Conservation (phyloP, 2,888 invertebrate species). For the Euclidia mi region DNA sequence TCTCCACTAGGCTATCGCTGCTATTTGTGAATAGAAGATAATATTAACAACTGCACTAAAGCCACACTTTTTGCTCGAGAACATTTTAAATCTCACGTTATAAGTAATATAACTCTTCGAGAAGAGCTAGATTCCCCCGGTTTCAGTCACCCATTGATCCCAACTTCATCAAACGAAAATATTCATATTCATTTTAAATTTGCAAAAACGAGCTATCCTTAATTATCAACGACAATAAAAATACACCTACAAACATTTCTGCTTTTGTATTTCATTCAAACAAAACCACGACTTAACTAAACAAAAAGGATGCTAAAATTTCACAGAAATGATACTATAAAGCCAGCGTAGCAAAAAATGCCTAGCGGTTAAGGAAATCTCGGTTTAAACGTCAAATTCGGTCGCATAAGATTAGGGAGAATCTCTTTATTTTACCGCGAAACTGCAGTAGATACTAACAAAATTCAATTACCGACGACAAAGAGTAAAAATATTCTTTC, state of each 20-base stretch:
- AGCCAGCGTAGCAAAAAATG: slow-evolving; percentile 17
- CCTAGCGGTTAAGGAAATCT: slow-evolving; percentile 23
- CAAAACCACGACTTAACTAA: slow-evolving; percentile 2
- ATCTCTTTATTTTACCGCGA: slow-evolving; percentile 55
- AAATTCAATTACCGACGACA: slow-evolving; percentile 78
- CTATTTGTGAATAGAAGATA: too few species aligned
- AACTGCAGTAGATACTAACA: slow-evolving; percentile 64
- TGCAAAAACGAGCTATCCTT: too few species aligned
- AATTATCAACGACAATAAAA: slow-evolving; percentile 74
- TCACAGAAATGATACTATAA: slow-evolving; percentile 27
- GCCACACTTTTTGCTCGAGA: too few species aligned
- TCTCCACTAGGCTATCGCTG: too few species aligned
- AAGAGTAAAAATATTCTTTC: slow-evolving; percentile 76
- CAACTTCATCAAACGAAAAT: too few species aligned
- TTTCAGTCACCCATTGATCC: too few species aligned
- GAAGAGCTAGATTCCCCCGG: too few species aligned
- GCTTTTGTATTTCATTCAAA: slow-evolving; percentile 14
- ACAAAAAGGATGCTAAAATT: slow-evolving; percentile 3
- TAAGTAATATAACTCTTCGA: too few species aligned
- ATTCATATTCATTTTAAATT: too few species aligned
- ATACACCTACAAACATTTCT: neutral
- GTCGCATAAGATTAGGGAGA: slow-evolving; percentile 36
- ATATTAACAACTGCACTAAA: too few species aligned
- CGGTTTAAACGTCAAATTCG: slow-evolving; percentile 42
- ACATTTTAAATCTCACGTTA: too few species aligned